Conservation (phyloP, 2,888 invertebrate species). For the Ypsolopha sequella region DNA sequence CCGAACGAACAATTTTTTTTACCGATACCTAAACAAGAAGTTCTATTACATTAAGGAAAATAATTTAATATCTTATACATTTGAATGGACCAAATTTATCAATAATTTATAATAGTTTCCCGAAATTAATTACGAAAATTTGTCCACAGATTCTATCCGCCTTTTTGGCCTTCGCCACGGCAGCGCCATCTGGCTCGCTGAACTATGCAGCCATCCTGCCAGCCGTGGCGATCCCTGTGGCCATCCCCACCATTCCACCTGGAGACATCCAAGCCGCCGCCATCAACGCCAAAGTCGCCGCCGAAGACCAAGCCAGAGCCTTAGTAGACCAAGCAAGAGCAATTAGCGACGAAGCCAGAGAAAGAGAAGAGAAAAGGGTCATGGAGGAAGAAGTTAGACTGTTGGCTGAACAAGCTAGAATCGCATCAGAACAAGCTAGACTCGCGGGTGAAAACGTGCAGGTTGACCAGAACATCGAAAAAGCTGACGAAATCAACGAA, state of each 20-base stretch:
- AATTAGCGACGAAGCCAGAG: slow-evolving; percentile 23
- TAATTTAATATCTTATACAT: no score
- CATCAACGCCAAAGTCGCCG: slow-evolving; percentile 43
- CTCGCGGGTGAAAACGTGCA: no score
- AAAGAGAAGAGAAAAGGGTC: background rate
- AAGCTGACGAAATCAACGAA: slow-evolving; percentile 25
- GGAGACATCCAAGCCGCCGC: slow-evolving; percentile 54
- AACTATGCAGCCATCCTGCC: slow-evolving; percentile 37
- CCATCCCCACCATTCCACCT: slow-evolving; percentile 33
- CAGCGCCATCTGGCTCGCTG: slow-evolving; percentile 27
- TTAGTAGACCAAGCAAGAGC: slow-evolving; percentile 20
- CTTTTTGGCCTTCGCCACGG: slow-evolving; percentile 43
- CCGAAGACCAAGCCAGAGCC: slow-evolving; percentile 17
- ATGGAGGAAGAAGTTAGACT: background rate
- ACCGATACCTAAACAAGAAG: no score
- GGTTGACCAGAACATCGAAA: slow-evolving; percentile 20
- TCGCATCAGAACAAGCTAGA: no score
- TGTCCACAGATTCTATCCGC: slow-evolving; percentile 36
- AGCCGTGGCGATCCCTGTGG: slow-evolving; percentile 18
- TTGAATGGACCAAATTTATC: no score
- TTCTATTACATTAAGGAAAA: no score
- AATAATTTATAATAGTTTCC: no score
- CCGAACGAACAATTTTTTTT: no score
- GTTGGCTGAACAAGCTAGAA: no score
- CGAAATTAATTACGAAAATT: background rate